Conservation (phyloP, 2,113 vertebrate species). For the Oncorhynchus mykiss region DNA sequence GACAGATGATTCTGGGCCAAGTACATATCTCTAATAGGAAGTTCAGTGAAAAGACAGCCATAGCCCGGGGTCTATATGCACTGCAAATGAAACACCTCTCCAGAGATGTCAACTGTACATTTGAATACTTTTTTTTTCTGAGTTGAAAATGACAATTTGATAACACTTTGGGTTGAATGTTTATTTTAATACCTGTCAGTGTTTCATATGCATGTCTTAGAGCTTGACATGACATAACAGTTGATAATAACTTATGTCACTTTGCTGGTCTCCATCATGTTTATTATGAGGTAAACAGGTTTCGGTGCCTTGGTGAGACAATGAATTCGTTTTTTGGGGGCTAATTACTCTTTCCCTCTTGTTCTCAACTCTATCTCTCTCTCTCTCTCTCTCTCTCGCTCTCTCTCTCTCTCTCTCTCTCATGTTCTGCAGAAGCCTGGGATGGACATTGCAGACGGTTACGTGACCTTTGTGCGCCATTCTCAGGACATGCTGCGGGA, state of each 20-base stretch:
- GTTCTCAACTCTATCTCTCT: background rate
- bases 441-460: slow-evolving; percentile 97
- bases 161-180: background rate
- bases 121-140: background rate
- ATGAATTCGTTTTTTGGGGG: background rate
- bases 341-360: slow-evolving; percentile 3
- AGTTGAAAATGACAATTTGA: background rate
- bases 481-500: slow-evolving; percentile 99
- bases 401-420: slow-evolving; percentile 2
- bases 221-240: background rate
- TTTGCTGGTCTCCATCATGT: background rate
- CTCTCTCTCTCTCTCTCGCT: background rate
- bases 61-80: slow-evolving; percentile 6
- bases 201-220: background rate
- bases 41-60: background rate
- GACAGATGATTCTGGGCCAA: slow-evolving; percentile 6
- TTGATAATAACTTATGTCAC: background rate
- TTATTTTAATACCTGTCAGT: background rate
- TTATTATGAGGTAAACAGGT: background rate
- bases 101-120: slow-evolving; percentile 9
- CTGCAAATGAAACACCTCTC: slow-evolving; percentile 30
- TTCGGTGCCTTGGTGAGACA: no score
- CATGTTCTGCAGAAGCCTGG: slow-evolving; percentile 88
- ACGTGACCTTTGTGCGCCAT: slow-evolving; percentile 97
- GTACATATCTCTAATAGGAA: slow-evolving; percentile 1